phyloP scores from a whole-genome alignment of 2,888 invertebrate genomes.

The Noctua comes region DNA sequence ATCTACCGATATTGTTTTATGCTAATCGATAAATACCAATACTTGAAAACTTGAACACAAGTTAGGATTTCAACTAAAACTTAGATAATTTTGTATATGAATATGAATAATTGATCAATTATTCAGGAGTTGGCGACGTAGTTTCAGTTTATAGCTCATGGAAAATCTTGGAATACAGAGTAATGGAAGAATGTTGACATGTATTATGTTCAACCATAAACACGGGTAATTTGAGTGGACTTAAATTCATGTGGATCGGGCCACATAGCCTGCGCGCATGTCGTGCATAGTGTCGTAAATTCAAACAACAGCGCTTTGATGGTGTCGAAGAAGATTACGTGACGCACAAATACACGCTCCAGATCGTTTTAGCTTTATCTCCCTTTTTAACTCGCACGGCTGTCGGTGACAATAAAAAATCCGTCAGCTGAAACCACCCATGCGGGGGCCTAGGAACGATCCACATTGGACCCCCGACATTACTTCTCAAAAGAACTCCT shows the following conservation, averaged over 20 bases:
- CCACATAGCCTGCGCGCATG: constrained; percentile 57
- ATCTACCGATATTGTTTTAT: constrained; percentile 23
- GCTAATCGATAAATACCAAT: constrained; percentile 30
- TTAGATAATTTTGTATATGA: constrained; percentile 22
- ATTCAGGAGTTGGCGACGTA: constrained; percentile 10
- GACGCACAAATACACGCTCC: constrained; percentile 46
- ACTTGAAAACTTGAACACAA: constrained; percentile 23
- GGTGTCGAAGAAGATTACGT: constrained; percentile 59
- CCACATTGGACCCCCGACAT: constrained; percentile 65
- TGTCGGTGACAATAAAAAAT: constrained; percentile 72
- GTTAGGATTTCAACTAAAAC: constrained; percentile 20
- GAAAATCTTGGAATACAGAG: constrained; percentile 32
- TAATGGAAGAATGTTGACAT: constrained; percentile 26
- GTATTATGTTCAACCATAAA: constrained; percentile 44
- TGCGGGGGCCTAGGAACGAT: constrained; percentile 63
- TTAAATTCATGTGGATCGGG: constrained; percentile 43
- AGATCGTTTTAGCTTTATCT: constrained; percentile 61
- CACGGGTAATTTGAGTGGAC: constrained; percentile 49
- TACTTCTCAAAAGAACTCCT: constrained; percentile 69
- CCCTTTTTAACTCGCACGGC: constrained; percentile 63
- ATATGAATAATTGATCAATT: constrained; percentile 29
- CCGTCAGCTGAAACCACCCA: constrained; percentile 68
- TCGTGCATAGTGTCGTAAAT: constrained; percentile 49
- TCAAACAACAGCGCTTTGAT: constrained; percentile 64
- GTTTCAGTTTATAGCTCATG: constrained; percentile 22